Percentiles rank a stretch among this genome's conserved stretches.
These are phyloP conservation scores for Poecilia gillii DNA, from an alignment of 2,797 vertebrate species.

Conservation along the genomic window DNA sequence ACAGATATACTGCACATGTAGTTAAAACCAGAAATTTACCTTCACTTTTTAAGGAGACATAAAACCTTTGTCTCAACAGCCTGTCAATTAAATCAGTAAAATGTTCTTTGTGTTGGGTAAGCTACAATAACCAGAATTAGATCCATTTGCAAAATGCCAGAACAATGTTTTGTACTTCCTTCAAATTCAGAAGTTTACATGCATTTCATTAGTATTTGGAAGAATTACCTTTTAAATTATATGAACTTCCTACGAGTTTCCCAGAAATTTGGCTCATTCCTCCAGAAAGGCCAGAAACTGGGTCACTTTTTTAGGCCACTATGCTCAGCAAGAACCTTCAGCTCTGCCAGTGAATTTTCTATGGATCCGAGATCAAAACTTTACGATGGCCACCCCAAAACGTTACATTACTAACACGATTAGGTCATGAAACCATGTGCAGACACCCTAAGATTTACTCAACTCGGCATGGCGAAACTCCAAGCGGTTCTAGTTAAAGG, in stretches of 20 bases:
- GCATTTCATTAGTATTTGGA: too few relatives aligned
- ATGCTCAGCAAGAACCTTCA: too few relatives aligned
- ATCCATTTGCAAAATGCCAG: neutral
- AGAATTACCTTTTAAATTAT: too few relatives aligned
- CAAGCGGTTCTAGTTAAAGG: neutral
- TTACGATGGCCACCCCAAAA: too few relatives aligned
- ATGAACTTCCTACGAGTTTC: neutral
- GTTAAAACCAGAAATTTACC: neutral
- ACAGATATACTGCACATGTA: neutral
- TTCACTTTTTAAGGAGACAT: neutral
- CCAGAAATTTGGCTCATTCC: too few relatives aligned
- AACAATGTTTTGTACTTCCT: neutral
- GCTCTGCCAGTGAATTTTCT: too few relatives aligned
- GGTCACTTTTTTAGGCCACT: too few relatives aligned
- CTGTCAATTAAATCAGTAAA: neutral
- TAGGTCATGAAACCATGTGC: neutral
- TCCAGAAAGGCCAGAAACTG: too few relatives aligned
- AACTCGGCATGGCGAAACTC: neutral
- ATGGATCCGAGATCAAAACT: too few relatives aligned
- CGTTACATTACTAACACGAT: neutral
- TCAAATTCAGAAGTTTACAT: too few relatives aligned
- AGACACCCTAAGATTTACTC: neutral
- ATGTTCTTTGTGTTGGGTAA: neutral
- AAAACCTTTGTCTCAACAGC: neutral
- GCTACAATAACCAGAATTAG: neutral